Conservation (phyloP, 2,888 invertebrate species). For the Cynaeus angustus region DNA sequence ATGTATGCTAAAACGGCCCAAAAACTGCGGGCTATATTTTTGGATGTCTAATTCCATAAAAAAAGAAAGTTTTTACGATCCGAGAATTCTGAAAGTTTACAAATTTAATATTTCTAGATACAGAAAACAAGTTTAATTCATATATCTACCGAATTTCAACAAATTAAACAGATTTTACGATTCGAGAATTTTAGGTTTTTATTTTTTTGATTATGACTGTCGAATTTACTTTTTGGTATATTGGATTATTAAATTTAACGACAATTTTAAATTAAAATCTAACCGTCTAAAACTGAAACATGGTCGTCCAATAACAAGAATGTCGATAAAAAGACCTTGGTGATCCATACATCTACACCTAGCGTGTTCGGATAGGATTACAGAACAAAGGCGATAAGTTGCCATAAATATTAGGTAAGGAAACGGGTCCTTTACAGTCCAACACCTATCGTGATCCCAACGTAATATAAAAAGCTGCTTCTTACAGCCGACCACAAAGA, state of each 20-base stretch:
- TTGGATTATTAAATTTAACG: too few species aligned
- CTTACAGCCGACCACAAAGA: constrained; percentile 43
- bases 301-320: background rate
- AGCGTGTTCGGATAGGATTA: constrained; percentile 18
- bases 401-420: constrained; percentile 33
- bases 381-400: constrained; percentile 38
- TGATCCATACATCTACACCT: background rate
- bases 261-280: background rate
- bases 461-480: constrained; percentile 48
- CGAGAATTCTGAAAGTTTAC: too few species aligned
- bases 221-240: too few species aligned
- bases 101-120: too few species aligned
- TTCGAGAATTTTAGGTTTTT: background rate
- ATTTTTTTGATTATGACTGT: too few species aligned
- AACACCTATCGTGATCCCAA: constrained; percentile 47
- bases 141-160: too few species aligned
- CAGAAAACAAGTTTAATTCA: too few species aligned
- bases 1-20: too few species aligned
- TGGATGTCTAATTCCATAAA: too few species aligned
- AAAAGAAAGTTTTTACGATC: too few species aligned
- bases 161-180: too few species aligned
- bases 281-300: background rate
- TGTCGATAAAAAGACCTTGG: background rate
- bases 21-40: too few species aligned
- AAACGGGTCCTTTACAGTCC: constrained; percentile 27